A percentile compares a stretch with the other conserved stretches of the same genome.
These are phyloP conservation scores for Mythimna impura DNA, from an alignment of 2,888 invertebrate species.

Conservation along the genomic window DNA sequence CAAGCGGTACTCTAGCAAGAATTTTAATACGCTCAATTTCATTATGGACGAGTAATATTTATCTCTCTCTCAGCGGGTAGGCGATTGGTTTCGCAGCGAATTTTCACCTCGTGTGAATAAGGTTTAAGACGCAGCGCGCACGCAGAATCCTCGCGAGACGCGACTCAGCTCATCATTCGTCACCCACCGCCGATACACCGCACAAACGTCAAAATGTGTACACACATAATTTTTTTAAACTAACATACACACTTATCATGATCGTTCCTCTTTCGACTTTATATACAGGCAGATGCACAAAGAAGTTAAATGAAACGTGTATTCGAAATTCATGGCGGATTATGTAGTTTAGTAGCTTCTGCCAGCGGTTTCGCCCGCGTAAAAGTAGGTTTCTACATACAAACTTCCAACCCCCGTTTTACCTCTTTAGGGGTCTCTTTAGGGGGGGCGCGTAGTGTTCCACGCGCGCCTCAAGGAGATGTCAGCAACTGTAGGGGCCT, in stretches of 20 bases:
- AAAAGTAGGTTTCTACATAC: too few relatives aligned
- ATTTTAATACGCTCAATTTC: not conserved
- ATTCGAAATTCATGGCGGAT: not conserved
- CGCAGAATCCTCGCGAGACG: conserved; percentile 5
- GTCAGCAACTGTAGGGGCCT: too few relatives aligned
- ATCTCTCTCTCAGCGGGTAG: not conserved
- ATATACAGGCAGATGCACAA: not conserved
- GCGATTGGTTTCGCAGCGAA: not conserved
- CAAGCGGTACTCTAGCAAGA: not conserved
- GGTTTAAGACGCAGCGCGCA: not conserved
- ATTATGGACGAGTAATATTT: not conserved
- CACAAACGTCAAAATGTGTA: conserved; percentile 30
- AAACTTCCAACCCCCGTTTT: too few relatives aligned
- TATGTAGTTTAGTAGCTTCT: not conserved
- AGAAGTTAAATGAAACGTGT: conserved; percentile 9
- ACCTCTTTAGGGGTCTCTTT: too few relatives aligned
- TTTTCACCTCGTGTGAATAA: not conserved
- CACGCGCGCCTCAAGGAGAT: too few relatives aligned
- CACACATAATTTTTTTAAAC: conserved; percentile 49
- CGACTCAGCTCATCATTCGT: conserved; percentile 42
- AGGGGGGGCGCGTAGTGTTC: too few relatives aligned
- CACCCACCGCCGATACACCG: conserved; percentile 36
- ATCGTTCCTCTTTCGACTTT: conserved; percentile 1
- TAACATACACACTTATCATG: conserved; percentile 13
- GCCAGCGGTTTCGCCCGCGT: too few relatives aligned